phyloP scores from a whole-genome alignment of 2,888 invertebrate species.

The Synergus gifuensis region DNA sequence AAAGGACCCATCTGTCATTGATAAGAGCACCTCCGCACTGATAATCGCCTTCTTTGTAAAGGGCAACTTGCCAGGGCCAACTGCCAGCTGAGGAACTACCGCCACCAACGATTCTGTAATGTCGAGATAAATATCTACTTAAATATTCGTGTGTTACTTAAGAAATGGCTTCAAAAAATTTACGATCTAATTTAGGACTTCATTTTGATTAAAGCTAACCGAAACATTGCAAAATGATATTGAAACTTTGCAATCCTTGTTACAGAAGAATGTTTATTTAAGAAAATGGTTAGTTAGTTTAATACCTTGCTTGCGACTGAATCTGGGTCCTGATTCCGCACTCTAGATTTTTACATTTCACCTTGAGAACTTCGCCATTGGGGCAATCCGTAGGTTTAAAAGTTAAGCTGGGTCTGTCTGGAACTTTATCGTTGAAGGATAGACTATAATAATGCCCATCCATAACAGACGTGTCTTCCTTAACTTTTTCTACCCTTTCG shows the following conservation, averaged over 20 bases:
- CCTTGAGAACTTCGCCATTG: slow-evolving; percentile 82
- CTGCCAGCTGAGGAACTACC: slow-evolving; percentile 87
- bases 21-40: slow-evolving; percentile 90
- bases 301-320: slow-evolving; percentile 83
- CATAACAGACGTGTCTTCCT: slow-evolving; percentile 64
- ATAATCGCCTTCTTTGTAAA: slow-evolving; percentile 91
- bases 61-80: slow-evolving; percentile 93
- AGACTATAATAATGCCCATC: slow-evolving; percentile 81
- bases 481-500: slow-evolving; percentile 75
- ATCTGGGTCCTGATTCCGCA: slow-evolving; percentile 86
- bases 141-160: slow-evolving; percentile 29
- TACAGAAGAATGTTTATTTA: too few species aligned
- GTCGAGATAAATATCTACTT: slow-evolving; percentile 64
- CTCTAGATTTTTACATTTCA: slow-evolving; percentile 84
- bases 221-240: background rate
- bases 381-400: slow-evolving; percentile 84
- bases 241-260: too few species aligned
- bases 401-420: slow-evolving; percentile 82
- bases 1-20: slow-evolving; percentile 85
- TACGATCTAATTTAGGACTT: background rate
- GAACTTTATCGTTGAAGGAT: slow-evolving; percentile 78
- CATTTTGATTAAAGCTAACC: background rate
- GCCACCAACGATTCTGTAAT: slow-evolving; percentile 88
- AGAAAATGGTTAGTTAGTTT: background rate
- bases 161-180: background rate